phyloP scores from a whole-genome alignment of 2,113 vertebrate genomes.

The Epinephelus moara region DNA sequence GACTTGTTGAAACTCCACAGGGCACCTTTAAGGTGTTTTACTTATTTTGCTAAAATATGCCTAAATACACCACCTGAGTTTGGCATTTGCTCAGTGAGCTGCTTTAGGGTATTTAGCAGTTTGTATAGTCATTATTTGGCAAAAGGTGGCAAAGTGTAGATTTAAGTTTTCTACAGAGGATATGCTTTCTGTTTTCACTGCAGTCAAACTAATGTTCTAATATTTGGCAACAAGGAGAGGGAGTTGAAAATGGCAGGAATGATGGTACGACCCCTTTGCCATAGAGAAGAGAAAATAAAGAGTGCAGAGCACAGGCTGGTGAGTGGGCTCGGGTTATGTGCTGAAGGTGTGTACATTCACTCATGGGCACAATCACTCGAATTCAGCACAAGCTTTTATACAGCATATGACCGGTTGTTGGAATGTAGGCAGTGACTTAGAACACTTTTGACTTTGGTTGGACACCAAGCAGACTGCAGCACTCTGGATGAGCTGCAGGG shows the following conservation, averaged over 20 bases:
- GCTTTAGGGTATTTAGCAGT: not conserved
- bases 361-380: not conserved
- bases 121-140: not conserved
- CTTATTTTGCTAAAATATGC: not conserved
- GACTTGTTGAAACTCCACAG: no score
- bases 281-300: not conserved
- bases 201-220: not conserved
- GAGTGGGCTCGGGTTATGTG: constrained; percentile 19
- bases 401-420: not conserved
- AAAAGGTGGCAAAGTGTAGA: not conserved
- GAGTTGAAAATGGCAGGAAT: not conserved
- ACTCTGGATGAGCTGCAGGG: constrained; percentile 32
- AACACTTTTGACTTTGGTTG: constrained; percentile 36
- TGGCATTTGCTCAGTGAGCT: not conserved
- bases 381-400: not conserved
- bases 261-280: not conserved
- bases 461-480: constrained; percentile 11
- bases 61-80: not conserved
- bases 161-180: not conserved
- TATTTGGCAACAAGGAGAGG: not conserved
- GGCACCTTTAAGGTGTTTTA: not conserved
- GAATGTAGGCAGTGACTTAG: constrained; percentile 24
- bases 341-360: not conserved
- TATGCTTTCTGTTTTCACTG: not conserved
- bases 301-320: not conserved